A percentile compares a stretch with the other conserved stretches of the same genome.
These are phyloP conservation scores for Eurypyga helias DNA, from an alignment of 2,113 vertebrate genomes.

Conservation along the genomic window DNA sequence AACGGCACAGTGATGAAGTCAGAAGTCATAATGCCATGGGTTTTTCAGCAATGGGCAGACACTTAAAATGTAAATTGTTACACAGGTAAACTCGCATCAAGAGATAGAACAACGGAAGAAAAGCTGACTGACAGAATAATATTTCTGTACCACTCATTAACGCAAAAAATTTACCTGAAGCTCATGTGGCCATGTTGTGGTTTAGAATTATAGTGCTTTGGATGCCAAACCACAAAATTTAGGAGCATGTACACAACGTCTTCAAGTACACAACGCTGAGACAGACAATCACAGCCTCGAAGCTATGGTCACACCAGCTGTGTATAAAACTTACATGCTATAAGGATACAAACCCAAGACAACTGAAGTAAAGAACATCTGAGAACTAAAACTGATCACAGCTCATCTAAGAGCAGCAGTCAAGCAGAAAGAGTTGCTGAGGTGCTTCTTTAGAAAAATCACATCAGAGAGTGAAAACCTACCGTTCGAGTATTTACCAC, in stretches of 20 bases:
- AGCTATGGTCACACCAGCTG: background rate
- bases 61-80: background rate
- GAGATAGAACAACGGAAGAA: background rate
- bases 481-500: background rate
- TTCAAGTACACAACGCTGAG: background rate
- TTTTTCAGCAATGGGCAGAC: background rate
- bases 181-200: background rate
- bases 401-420: background rate
- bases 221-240: background rate
- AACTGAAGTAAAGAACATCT: background rate
- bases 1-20: background rate
- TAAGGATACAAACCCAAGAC: background rate
- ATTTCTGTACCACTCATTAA: background rate
- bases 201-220: background rate
- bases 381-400: background rate
- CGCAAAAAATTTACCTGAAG: background rate
- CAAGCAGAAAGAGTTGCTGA: background rate
- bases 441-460: background rate
- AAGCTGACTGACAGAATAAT: background rate
- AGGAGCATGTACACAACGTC: background rate
- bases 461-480: background rate
- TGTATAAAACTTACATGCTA: background rate
- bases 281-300: background rate
- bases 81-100: background rate
- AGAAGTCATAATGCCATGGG: background rate